These are phyloP conservation scores for Tympanoctomys barrerae DNA, from an alignment of 2,797 vertebrate genomes.

Conservation along the genomic window DNA sequence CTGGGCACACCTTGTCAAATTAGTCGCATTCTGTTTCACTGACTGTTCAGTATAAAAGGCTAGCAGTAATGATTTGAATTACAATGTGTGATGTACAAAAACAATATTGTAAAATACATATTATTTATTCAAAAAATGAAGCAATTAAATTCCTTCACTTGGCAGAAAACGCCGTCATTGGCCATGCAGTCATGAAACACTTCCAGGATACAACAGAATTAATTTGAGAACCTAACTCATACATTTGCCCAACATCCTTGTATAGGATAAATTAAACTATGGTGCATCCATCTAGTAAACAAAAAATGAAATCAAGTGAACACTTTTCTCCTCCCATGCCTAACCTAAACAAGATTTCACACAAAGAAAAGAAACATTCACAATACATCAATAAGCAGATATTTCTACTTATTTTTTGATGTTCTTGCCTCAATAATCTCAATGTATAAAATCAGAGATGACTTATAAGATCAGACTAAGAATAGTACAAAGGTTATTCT, in stretches of 20 bases:
- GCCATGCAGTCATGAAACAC: neutral
- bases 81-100: neutral
- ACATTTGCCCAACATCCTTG: neutral
- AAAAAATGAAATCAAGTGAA: neutral
- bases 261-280: conserved; percentile 9
- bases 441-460: neutral
- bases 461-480: neutral
- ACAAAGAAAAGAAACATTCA: neutral
- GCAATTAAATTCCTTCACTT: neutral
- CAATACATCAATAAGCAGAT: neutral
- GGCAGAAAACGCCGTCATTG: neutral
- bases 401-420: neutral
- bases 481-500: neutral
- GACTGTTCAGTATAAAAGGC: neutral
- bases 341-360: neutral
- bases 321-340: neutral
- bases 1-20: neutral
- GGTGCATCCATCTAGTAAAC: neutral
- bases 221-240: neutral
- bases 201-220: neutral
- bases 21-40: neutral
- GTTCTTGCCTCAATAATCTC: neutral
- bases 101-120: neutral
- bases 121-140: neutral
- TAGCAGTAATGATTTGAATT: neutral